phyloP scores from a whole-genome alignment of 2,113 vertebrate species.

The Cyprichromis sp. region DNA sequence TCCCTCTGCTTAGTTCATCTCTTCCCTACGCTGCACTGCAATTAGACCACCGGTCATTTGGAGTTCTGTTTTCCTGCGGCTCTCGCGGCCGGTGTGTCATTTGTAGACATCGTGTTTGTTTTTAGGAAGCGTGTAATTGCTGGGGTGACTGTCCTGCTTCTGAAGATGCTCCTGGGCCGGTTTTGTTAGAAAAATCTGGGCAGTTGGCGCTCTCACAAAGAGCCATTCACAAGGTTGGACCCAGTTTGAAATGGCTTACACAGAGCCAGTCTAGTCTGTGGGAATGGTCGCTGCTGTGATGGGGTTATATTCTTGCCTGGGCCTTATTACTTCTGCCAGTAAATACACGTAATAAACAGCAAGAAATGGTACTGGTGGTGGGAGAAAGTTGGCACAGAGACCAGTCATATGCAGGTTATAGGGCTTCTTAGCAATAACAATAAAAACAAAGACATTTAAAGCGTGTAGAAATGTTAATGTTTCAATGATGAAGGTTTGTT shows the following conservation, averaged over 20 bases:
- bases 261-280: background rate
- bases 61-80: background rate
- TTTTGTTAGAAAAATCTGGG: constrained; percentile 4
- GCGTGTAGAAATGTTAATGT: background rate
- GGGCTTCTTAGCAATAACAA: background rate
- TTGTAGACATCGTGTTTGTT: constrained; percentile 7
- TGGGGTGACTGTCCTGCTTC: background rate
- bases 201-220: constrained; percentile 35
- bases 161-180: constrained; percentile 2
- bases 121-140: constrained; percentile 9
- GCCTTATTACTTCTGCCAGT: background rate
- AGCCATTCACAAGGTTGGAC: constrained; percentile 35
- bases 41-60: background rate
- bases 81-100: background rate
- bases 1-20: constrained; percentile 3
- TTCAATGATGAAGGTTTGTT: background rate
- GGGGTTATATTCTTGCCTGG: background rate
- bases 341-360: background rate
- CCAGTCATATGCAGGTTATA: background rate
- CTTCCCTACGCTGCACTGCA: background rate
- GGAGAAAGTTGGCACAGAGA: background rate
- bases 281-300: background rate
- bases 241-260: background rate
- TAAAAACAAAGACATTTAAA: background rate
- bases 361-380: background rate